These are phyloP conservation scores for Carcina quercana DNA, from an alignment of 2,888 invertebrate species.

Conservation along the genomic window DNA sequence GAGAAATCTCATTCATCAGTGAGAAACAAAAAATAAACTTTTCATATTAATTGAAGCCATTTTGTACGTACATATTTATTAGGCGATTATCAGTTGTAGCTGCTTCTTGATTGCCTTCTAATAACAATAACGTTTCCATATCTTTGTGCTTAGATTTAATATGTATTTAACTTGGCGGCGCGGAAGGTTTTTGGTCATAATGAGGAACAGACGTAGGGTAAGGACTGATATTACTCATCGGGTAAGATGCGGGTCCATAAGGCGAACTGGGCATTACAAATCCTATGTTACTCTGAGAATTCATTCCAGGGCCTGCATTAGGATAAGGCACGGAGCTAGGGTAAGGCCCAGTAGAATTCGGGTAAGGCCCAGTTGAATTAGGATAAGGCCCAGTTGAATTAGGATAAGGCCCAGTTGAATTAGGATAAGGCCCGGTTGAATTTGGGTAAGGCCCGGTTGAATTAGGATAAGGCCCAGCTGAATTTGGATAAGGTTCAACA, in stretches of 20 bases:
- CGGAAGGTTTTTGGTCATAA: slow-evolving; percentile 2
- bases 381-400: neutral
- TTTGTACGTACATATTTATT: too few species aligned
- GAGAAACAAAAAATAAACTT: too few species aligned
- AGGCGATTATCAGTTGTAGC: too few species aligned
- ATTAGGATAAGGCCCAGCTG: neutral
- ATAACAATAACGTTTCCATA: too few species aligned
- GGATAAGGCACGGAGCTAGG: neutral
- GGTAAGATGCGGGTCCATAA: neutral
- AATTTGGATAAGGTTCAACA: neutral
- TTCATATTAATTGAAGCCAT: too few species aligned
- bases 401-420: neutral
- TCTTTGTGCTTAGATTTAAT: too few species aligned
- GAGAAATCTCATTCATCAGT: too few species aligned
- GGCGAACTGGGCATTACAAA: slow-evolving; percentile 1
- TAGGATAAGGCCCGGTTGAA: neutral
- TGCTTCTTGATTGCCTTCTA: too few species aligned
- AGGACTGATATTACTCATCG: neutral
- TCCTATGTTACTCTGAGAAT: neutral
- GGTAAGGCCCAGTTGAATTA: neutral
- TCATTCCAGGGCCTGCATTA: neutral
- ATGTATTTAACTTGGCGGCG: slow-evolving; percentile 8
- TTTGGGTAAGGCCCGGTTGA: neutral
- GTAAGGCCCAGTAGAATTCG: neutral
- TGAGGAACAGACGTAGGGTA: neutral